phyloP scores from a whole-genome alignment of 2,113 vertebrate species.

The Zosterops pallidus region DNA sequence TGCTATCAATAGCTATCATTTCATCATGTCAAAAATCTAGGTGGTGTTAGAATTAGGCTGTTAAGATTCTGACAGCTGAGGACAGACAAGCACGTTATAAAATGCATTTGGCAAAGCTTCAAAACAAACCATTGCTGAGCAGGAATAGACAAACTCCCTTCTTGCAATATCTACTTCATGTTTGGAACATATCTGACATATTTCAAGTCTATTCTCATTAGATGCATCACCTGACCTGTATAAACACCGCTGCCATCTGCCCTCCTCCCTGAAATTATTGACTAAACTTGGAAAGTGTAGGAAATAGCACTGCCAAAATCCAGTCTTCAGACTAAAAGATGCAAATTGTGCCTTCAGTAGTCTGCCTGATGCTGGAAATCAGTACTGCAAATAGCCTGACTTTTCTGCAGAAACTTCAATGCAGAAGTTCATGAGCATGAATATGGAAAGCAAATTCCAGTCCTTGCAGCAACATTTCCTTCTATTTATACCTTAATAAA shows the following conservation, averaged over 20 bases:
- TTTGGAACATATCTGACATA: not conserved
- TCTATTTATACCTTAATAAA: not conserved
- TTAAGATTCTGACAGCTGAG: not conserved
- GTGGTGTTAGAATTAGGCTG: not conserved
- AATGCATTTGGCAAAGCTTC: not conserved
- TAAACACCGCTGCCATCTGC: not conserved
- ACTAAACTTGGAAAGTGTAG: not conserved
- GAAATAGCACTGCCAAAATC: constrained; percentile 1
- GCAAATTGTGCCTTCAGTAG: not conserved
- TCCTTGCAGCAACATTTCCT: not conserved
- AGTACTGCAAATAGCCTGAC: not conserved
- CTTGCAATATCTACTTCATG: not conserved
- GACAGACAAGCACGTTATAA: not conserved
- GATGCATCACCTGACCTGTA: not conserved
- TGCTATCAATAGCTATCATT: not conserved
- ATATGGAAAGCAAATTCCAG: not conserved
- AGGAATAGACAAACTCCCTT: not conserved
- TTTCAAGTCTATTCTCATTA: not conserved
- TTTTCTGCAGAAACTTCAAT: not conserved
- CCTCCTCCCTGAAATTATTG: not conserved
- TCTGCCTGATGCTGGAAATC: not conserved
- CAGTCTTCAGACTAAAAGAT: not conserved
- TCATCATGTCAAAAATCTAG: not conserved
- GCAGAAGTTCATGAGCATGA: not conserved
- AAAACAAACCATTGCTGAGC: not conserved